Evolutionary conservation across 2,113 vertebrate species (phyloP), one percentile per base, ranked within the genome.

Genomic region (Nothoprocta pentlandii): DNA sequence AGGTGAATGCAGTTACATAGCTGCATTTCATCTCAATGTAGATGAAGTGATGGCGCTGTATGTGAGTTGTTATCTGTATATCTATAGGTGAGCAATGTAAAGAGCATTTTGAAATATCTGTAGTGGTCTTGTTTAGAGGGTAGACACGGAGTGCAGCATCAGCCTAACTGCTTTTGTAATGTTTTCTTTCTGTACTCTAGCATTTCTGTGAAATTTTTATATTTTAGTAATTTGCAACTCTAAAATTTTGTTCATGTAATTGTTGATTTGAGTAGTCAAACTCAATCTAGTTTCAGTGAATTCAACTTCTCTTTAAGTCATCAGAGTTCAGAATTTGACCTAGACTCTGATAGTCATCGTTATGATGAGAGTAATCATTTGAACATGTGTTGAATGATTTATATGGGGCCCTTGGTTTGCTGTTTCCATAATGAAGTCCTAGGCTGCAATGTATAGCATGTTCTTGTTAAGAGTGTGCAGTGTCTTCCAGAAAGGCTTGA

Each of bases 401-500:
- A 44, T 53, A 30, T 5, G 5, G 80, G n/a, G 41, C 62, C 70
- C 89, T 61, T 58, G 6, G 36, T 78, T 90, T 86, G 69, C n/a
- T 22, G 17, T 75, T 88, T 84, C 80, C 86, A 1, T 76, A 84
- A 62, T 34, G 41, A 56, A 81, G 17, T 46, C 39, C 70, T 69
- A 25, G 3, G 5, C 82, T 79, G 36, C 41, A 46, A 36, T 7
- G 25, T 26, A 34, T 47, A 63, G 62, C 68, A 1, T 46, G 78
- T 59, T 84, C 78, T 49, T 90, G 36, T 6, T 88, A 53, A 23
- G 70, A 69, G 42, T 25, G 5, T 64, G 70, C 10, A 6, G 0
- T 83, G 64, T 64, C 76, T 96, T 94, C 74, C 91, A 82, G n/a
- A 81, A 44, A 86, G 58, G 46, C 62, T 66, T 81, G 51, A 51